Conservation (phyloP, 2,113 vertebrate genomes). For the Passer domesticus region DNA sequence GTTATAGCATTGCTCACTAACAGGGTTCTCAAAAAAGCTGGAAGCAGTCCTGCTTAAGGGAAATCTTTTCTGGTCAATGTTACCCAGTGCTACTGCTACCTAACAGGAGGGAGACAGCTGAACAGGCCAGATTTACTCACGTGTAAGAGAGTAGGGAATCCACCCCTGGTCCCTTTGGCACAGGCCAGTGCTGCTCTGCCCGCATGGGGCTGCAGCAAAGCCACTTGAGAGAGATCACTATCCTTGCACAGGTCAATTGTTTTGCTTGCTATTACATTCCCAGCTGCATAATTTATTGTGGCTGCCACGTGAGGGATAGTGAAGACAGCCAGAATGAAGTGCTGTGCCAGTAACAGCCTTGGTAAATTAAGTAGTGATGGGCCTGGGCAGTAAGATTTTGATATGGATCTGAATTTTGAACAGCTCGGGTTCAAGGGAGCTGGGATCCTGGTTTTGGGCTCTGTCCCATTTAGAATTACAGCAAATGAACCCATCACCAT, state of each 20-base stretch:
- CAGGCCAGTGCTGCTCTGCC: background rate
- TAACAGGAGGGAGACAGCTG: background rate
- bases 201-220: background rate
- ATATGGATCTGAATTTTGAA: constrained; percentile 54
- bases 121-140: background rate
- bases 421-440: constrained; percentile 59
- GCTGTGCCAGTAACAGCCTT: constrained; percentile 54
- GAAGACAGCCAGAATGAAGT: constrained; percentile 55
- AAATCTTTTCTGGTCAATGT: background rate
- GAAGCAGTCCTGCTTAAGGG: background rate
- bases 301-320: constrained; percentile 3
- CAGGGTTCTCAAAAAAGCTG: background rate
- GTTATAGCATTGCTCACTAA: background rate
- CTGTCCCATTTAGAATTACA: constrained; percentile 62
- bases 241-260: background rate
- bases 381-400: constrained; percentile 50
- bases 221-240: background rate
- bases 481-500: constrained; percentile 66
- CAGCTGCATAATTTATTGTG: constrained; percentile 47
- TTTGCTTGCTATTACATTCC: constrained; percentile 28
- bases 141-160: background rate
- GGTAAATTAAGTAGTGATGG: constrained; percentile 58
- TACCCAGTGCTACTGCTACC: background rate
- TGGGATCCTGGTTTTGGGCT: constrained; percentile 48
- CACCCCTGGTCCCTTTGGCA: background rate